phyloP scores from a whole-genome alignment of 2,888 invertebrate species.

The Himalopsyche tibetana region DNA sequence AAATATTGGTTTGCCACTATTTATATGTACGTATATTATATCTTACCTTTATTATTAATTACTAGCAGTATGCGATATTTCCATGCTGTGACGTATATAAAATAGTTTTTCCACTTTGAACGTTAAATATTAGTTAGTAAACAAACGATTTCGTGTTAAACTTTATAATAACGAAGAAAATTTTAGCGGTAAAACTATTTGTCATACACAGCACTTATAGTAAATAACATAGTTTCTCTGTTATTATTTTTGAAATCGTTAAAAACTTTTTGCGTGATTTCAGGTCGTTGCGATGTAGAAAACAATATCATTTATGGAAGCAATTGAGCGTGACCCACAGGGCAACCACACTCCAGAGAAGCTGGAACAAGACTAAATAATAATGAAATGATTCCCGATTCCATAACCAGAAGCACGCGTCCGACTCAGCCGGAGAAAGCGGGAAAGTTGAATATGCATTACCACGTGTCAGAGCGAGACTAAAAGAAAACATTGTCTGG shows the following conservation, averaged over 20 bases:
- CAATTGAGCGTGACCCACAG: neutral
- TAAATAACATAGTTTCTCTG: neutral
- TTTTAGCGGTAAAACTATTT: neutral
- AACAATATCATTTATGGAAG: slow-evolving; percentile 1
- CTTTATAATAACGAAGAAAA: neutral
- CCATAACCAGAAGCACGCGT: slow-evolving; percentile 37
- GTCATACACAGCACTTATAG: slow-evolving; percentile 14
- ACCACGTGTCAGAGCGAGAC: slow-evolving; percentile 34
- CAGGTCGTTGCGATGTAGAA: neutral
- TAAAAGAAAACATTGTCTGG: slow-evolving; percentile 44
- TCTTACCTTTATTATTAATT: no score
- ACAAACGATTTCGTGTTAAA: neutral
- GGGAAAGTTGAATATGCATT: slow-evolving; percentile 34
- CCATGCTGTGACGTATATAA: no score
- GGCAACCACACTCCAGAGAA: slow-evolving; percentile 56
- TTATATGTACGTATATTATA: no score
- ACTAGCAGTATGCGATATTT: no score
- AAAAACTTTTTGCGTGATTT: slow-evolving; percentile 7
- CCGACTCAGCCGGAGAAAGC: slow-evolving; percentile 23
- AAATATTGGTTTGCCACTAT: no score
- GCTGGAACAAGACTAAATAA: slow-evolving; percentile 61
- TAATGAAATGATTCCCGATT: slow-evolving; percentile 55
- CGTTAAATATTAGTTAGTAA: slow-evolving; percentile 7
- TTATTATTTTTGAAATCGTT: neutral
- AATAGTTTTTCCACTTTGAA: neutral